Percentiles rank a stretch among this genome's conserved stretches.
These are phyloP conservation scores for Stegodyphus dumicola DNA, from an alignment of 1,140 invertebrate genomes.

Conservation along the genomic window DNA sequence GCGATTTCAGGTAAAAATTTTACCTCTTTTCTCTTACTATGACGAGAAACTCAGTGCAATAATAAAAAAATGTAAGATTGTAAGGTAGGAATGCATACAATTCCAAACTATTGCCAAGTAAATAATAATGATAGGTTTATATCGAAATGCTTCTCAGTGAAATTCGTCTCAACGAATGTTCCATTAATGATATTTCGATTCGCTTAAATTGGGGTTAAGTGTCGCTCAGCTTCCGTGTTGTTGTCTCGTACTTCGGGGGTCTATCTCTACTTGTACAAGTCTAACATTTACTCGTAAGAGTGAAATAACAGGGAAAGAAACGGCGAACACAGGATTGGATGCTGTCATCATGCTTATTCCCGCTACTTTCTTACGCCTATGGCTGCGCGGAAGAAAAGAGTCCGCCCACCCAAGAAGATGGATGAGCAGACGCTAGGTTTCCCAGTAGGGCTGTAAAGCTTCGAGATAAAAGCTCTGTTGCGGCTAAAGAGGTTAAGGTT, in stretches of 20 bases:
- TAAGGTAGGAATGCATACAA: too few species aligned
- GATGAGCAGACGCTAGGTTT: slow-evolving; percentile 17
- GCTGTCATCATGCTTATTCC: slow-evolving; percentile 6
- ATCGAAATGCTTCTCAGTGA: too few species aligned
- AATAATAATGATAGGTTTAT: too few species aligned
- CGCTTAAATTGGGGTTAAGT: too few species aligned
- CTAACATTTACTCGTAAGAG: background rate
- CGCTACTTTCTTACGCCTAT: slow-evolving; percentile 23
- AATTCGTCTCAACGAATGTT: too few species aligned
- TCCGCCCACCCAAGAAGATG: slow-evolving; percentile 43
- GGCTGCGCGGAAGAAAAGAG: background rate
- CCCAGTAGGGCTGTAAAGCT: slow-evolving; percentile 49
- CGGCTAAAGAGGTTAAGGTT: slow-evolving; percentile 48
- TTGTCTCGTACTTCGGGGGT: too few species aligned
- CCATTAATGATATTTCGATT: too few species aligned
- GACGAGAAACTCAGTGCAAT: too few species aligned
- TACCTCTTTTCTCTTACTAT: background rate
- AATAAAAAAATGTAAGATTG: too few species aligned
- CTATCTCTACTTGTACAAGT: background rate
- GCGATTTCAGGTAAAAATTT: slow-evolving; percentile 91
- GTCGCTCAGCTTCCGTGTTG: too few species aligned
- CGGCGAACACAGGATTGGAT: slow-evolving; percentile 30
- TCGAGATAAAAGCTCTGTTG: slow-evolving; percentile 55
- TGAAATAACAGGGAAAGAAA: background rate
- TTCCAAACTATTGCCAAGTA: too few species aligned